Conservation (phyloP, 2,888 invertebrate genomes). For the Matsumyia berberina region DNA sequence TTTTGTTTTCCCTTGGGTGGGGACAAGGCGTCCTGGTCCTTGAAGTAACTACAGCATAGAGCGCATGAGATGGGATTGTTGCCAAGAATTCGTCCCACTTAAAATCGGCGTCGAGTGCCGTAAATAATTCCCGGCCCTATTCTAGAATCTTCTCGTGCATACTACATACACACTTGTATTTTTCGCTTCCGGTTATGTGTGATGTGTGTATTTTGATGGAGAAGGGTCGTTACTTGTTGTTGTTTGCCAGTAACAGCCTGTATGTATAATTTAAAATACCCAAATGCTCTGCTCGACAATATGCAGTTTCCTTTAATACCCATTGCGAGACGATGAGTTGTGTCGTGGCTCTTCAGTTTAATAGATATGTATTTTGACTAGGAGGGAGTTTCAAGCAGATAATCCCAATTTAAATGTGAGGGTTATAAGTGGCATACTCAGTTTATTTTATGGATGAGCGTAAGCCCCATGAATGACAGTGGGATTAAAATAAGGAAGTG, state of each 20-base stretch:
- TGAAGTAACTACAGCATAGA: neutral
- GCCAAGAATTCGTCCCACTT: constrained; percentile 69
- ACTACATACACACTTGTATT: neutral
- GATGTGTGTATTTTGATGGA: constrained; percentile 32
- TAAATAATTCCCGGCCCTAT: constrained; percentile 43
- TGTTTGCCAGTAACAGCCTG: constrained; percentile 36
- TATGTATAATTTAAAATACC: constrained; percentile 28
- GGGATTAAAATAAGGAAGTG: constrained; percentile 55
- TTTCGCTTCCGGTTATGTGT: constrained; percentile 51
- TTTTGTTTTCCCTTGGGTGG: constrained; percentile 12
- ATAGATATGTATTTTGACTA: constrained; percentile 34
- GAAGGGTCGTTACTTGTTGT: constrained; percentile 24
- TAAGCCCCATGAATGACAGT: constrained; percentile 42
- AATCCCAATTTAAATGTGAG: constrained; percentile 43
- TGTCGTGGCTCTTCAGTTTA: constrained; percentile 12
- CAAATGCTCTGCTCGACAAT: constrained; percentile 10
- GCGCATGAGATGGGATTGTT: constrained; percentile 23
- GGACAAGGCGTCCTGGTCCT: constrained; percentile 17
- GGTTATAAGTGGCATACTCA: constrained; percentile 51
- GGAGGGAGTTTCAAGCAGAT: constrained; percentile 35
- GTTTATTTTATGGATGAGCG: constrained; percentile 54
- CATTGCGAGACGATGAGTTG: neutral
- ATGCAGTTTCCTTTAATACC: constrained; percentile 34
- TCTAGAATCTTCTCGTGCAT: constrained; percentile 8
- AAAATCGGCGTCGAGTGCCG: constrained; percentile 46